Evolutionary conservation across 2,888 invertebrate species (phyloP).

Genomic region (Bedellia somnulentella): DNA sequence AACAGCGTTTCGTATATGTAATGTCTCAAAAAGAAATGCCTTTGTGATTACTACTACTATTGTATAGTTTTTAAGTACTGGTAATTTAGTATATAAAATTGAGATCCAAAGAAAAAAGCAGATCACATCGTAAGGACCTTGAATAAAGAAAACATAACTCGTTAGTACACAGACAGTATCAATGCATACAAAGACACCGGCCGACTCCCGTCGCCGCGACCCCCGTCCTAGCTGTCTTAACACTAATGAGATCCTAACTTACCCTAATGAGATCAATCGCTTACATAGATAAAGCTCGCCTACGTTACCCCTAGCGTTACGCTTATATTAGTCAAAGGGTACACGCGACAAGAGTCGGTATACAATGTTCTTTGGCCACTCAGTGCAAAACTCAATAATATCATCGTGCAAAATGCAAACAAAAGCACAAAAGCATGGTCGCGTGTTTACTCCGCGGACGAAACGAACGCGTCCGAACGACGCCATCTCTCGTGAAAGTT

Average conservation of each 20-base stretch:
- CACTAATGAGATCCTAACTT: conserved; percentile 24
- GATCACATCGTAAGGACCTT: conserved; percentile 2
- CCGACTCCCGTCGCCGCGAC: conserved; percentile 13
- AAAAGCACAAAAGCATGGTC: too few species aligned
- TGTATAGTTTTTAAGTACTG: conserved; percentile 9
- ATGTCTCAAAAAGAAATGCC: conserved; percentile 20
- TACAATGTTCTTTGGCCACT: too few species aligned
- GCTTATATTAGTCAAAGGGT: too few species aligned
- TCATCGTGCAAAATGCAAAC: too few species aligned
- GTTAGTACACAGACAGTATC: too few species aligned
- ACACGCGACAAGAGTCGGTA: too few species aligned
- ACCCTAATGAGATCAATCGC: conserved; percentile 19
- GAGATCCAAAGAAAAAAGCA: conserved; percentile 6
- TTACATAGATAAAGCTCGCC: conserved; percentile 3
- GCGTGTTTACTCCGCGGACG: too few species aligned
- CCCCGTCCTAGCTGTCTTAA: conserved; percentile 22
- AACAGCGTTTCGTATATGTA: conserved; percentile 25
- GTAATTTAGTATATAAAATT: conserved; percentile 11
- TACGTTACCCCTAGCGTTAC: conserved; percentile 16
- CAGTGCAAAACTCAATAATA: too few species aligned
- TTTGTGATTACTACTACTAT: conserved; percentile 20
- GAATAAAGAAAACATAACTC: conserved; percentile 3
- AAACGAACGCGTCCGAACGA: too few species aligned
- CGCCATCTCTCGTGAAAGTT: conserved; percentile 14
- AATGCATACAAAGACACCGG: too few species aligned